Conservation (phyloP, 2,113 vertebrate genomes). For the Gambusia holbrooki region DNA sequence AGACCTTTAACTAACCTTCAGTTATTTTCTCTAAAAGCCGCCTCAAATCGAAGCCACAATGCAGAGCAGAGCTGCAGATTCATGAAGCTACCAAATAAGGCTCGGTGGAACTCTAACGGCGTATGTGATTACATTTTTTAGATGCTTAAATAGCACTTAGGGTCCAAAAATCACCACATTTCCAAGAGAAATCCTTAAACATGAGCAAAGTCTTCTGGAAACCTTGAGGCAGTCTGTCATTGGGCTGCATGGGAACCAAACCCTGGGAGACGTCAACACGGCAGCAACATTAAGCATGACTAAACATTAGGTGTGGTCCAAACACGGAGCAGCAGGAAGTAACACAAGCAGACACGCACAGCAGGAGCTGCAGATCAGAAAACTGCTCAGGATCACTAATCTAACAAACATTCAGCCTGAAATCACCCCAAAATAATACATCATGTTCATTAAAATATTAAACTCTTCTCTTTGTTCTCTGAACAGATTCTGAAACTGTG, state of each 20-base stretch:
- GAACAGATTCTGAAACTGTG: too few species aligned
- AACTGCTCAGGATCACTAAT: too few species aligned
- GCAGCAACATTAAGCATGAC: constrained; percentile 41
- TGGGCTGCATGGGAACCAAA: constrained; percentile 36
- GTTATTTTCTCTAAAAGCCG: not conserved
- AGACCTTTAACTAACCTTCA: not conserved
- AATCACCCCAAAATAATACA: too few species aligned
- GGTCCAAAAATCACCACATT: constrained; percentile 1
- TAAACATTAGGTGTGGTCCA: constrained; percentile 64
- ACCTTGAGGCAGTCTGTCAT: not conserved
- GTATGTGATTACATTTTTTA: not conserved
- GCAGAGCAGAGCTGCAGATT: not conserved
- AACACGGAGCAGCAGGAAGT: constrained; percentile 22
- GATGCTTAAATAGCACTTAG: not conserved
- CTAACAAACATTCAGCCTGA: too few species aligned
- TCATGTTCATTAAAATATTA: too few species aligned
- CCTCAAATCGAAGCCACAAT: not conserved
- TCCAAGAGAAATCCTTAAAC: not conserved
- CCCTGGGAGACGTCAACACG: constrained; percentile 39
- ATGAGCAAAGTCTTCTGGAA: constrained; percentile 7
- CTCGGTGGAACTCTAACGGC: not conserved
- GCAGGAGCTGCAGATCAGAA: not conserved
- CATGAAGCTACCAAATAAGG: constrained; percentile 5
- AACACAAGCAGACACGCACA: constrained; percentile 14
- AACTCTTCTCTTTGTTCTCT: too few species aligned